Evolutionary conservation across 2,797 vertebrate species (phyloP).

Genomic region (Malacoctenus gilli): DNA sequence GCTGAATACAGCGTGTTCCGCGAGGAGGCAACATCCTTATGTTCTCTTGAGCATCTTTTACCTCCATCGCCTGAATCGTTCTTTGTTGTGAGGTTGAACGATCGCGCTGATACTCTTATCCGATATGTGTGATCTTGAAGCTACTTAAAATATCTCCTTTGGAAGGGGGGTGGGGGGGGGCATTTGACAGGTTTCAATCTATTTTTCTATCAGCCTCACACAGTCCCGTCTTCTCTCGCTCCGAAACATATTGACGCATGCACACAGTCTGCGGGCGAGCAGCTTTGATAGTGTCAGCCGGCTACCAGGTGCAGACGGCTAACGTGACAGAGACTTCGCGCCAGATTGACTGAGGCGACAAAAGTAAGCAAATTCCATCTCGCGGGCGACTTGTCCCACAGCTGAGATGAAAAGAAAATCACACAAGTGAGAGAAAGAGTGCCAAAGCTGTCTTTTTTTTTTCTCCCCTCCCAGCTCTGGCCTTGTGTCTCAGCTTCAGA

Average conservation of each 20-base stretch:
- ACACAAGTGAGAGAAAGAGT: conserved; percentile 52
- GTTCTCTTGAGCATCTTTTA: conserved; percentile 27
- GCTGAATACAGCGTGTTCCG: conserved; percentile 49
- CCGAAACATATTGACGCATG: conserved; percentile 55
- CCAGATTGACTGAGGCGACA: conserved; percentile 73
- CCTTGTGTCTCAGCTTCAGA: conserved; percentile 40
- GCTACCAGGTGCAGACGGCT: conserved; percentile 60
- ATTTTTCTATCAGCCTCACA: conserved; percentile 76
- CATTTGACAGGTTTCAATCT: conserved; percentile 72
- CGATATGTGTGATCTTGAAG: conserved; percentile 56
- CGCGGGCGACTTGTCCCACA: conserved; percentile 70
- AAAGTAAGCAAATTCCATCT: conserved; percentile 71
- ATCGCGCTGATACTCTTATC: conserved; percentile 54
- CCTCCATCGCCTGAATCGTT: conserved; percentile 49
- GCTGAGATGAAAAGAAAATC: conserved; percentile 77
- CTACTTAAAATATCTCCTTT: conserved; percentile 59
- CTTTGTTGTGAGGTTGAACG: conserved; percentile 40
- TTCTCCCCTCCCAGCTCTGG: conserved; percentile 20
- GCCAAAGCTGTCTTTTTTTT: conserved; percentile 38
- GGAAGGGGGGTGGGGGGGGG: background rate
- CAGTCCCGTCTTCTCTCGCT: conserved; percentile 54
- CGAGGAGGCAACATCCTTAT: conserved; percentile 34
- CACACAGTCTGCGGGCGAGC: conserved; percentile 45
- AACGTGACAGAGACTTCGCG: conserved; percentile 58
- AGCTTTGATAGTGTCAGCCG: conserved; percentile 69